Percentiles rank a stretch among this genome's conserved stretches.
Evolutionary conservation across 1,140 invertebrate genomes (phyloP).

Genomic region (Drosophila murphyi): DNA sequence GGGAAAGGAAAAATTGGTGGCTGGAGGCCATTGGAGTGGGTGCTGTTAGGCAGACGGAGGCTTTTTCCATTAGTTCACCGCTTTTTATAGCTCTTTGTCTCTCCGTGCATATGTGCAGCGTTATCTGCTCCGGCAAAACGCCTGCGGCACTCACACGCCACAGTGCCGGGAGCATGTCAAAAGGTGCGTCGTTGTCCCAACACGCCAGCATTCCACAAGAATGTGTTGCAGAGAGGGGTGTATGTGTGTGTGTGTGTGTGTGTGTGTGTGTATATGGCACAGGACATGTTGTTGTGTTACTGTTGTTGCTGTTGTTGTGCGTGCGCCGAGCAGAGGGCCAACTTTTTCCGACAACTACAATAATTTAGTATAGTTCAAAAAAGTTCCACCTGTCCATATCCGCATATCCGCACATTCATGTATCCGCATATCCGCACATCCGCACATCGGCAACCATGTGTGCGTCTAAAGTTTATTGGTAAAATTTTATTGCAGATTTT

Average conservation of each 20-base stretch:
- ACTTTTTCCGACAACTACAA: constrained; percentile 78
- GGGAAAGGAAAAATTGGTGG: not conserved
- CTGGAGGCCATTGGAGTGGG: not conserved
- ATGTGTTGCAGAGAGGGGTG: not conserved
- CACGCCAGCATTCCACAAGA: constrained; percentile 10
- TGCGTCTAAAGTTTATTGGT: constrained; percentile 80
- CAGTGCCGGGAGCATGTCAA: constrained; percentile 52
- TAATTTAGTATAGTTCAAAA: constrained; percentile 82
- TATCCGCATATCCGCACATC: constrained; percentile 13
- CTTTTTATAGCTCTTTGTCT: constrained; percentile 56
- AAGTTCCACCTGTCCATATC: constrained; percentile 75
- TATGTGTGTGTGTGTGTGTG: constrained; percentile 22
- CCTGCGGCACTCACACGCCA: constrained; percentile 4
- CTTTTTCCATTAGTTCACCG: constrained; percentile 55
- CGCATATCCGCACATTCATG: constrained; percentile 20
- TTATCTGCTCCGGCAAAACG: constrained; percentile 30
- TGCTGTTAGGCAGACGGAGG: not conserved
- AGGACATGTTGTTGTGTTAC: constrained; percentile 1
- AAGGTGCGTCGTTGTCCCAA: constrained; percentile 51
- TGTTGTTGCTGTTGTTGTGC: constrained; percentile 12
- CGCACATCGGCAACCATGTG: constrained; percentile 53
- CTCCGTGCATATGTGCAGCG: constrained; percentile 29
- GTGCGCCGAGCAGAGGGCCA: constrained; percentile 20
- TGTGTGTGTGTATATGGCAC: constrained; percentile 23
- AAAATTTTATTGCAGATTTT: constrained; percentile 83